These are phyloP conservation scores for Acanthochromis polyacanthus DNA, from an alignment of 2,113 vertebrate genomes.

Conservation along the genomic window DNA sequence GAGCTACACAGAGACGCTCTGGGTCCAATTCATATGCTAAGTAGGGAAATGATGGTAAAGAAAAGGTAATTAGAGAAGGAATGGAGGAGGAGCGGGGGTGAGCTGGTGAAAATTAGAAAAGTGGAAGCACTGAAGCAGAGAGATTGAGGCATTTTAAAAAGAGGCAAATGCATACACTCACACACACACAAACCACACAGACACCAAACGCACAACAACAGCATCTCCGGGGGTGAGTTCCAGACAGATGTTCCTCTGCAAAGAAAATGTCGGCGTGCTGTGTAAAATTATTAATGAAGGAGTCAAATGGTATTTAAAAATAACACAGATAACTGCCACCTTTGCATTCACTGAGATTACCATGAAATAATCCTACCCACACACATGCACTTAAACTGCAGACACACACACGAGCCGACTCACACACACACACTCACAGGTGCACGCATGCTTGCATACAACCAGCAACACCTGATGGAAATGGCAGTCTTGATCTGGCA, in stretches of 20 bases:
- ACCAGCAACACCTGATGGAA: constrained; percentile 63
- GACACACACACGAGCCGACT: background rate
- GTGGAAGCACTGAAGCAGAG: constrained; percentile 49
- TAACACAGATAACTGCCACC: constrained; percentile 20
- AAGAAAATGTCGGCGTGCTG: constrained; percentile 43
- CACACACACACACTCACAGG: background rate
- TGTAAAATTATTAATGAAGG: constrained; percentile 54
- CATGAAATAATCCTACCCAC: constrained; percentile 27
- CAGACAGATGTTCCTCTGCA: constrained; percentile 57
- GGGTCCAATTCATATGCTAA: constrained; percentile 69
- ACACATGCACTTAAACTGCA: background rate
- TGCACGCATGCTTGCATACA: background rate
- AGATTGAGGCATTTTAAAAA: constrained; percentile 47
- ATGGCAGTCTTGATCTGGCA: constrained; percentile 73
- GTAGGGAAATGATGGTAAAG: constrained; percentile 59
- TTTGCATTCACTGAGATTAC: constrained; percentile 32
- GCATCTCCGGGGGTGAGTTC: constrained; percentile 45
- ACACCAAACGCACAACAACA: constrained; percentile 25
- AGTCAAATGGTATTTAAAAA: constrained; percentile 54
- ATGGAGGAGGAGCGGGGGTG: constrained; percentile 34
- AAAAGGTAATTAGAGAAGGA: constrained; percentile 65
- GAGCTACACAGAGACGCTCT: constrained; percentile 29
- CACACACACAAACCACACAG: background rate
- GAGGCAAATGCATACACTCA: background rate
- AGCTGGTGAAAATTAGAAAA: constrained; percentile 57